Evolutionary conservation across 2,113 vertebrate species (phyloP).

Genomic region (Struthidea cinerea): DNA sequence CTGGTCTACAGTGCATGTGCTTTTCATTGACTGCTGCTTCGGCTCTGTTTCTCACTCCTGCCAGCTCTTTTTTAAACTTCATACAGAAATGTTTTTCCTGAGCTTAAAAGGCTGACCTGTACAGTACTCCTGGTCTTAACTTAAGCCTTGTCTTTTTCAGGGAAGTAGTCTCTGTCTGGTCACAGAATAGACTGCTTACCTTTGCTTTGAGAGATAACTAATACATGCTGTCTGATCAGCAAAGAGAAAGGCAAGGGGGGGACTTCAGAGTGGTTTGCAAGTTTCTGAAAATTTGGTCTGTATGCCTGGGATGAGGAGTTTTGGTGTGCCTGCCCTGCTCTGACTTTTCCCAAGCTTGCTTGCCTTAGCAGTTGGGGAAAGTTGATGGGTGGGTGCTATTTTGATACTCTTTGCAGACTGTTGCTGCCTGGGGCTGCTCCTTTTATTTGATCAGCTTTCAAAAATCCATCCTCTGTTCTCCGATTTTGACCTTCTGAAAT

Average conservation of each 20-base stretch:
- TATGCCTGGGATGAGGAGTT: neutral
- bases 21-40: constrained; percentile 71
- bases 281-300: neutral
- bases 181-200: neutral
- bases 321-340: neutral
- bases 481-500: neutral
- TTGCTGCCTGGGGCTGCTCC: neutral
- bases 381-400: neutral
- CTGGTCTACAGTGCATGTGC: constrained; percentile 73
- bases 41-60: constrained; percentile 6
- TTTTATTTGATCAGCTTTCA: neutral
- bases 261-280: neutral
- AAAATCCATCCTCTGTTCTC: neutral
- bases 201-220: neutral
- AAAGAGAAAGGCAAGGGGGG: neutral
- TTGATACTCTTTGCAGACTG: neutral
- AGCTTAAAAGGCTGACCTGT: neutral
- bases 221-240: neutral
- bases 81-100: constrained; percentile 29
- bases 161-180: neutral
- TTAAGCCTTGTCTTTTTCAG: neutral
- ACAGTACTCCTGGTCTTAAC: neutral
- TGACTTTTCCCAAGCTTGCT: neutral
- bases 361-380: neutral
- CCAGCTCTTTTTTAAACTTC: constrained; percentile 16